Conservation (phyloP, 2,888 invertebrate genomes). For the Cinara cedri region DNA sequence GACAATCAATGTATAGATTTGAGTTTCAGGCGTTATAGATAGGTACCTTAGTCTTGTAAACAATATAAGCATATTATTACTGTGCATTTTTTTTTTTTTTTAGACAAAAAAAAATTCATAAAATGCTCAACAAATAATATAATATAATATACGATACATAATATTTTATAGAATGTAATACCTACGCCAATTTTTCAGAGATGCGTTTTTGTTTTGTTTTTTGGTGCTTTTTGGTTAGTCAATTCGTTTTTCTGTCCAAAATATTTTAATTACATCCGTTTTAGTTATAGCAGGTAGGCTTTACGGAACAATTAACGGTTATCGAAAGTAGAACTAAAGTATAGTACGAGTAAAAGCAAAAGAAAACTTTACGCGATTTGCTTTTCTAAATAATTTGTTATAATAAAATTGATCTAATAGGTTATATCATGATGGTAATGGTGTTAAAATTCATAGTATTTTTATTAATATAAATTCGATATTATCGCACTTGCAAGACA, state of each 20-base stretch:
- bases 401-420: neutral
- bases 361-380: neutral
- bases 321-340: slow-evolving; percentile 4
- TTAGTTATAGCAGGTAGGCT: slow-evolving; percentile 1
- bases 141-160: neutral
- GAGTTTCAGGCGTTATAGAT: slow-evolving; percentile 29
- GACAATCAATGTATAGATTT: slow-evolving; percentile 47
- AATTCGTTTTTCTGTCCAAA: slow-evolving; percentile 41
- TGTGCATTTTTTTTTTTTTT: slow-evolving; percentile 20
- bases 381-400: slow-evolving; percentile 32
- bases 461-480: slow-evolving; percentile 40
- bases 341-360: slow-evolving; percentile 16
- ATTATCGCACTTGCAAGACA: slow-evolving; percentile 28
- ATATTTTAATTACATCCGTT: neutral
- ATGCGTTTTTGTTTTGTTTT: slow-evolving; percentile 8
- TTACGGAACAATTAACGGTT: neutral
- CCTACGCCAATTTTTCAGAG: slow-evolving; percentile 36
- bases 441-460: slow-evolving; percentile 19
- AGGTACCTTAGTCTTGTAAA: slow-evolving; percentile 17
- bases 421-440: slow-evolving; percentile 20
- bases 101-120: slow-evolving; percentile 24
- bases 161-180: slow-evolving; percentile 40
- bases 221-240: slow-evolving; percentile 48
- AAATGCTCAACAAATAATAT: slow-evolving; percentile 50
- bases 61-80: neutral